Conservation (phyloP, 23 tunicate genomes). For the Ascidia mentula region DNA sequence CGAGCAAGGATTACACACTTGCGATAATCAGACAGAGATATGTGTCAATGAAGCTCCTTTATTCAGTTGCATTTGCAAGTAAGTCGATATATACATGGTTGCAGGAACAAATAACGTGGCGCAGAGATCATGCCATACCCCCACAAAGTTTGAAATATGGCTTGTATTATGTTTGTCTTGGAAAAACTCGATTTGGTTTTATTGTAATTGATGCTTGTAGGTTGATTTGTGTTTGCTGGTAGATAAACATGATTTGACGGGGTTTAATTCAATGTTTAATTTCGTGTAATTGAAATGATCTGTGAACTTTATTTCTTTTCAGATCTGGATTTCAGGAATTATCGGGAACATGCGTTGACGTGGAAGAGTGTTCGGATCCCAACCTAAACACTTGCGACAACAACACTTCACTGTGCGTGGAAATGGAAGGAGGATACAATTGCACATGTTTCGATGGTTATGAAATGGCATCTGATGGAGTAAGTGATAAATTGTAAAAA, state of each 20-base stretch:
- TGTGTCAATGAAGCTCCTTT: conserved; percentile 4
- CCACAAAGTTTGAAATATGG: too few relatives aligned
- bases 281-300: too few relatives aligned
- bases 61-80: conserved; percentile 27
- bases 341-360: conserved; percentile 2
- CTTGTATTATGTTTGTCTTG: too few relatives aligned
- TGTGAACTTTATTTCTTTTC: background rate
- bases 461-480: background rate
- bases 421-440: background rate
- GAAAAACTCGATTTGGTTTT: too few relatives aligned
- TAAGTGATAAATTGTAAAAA: too few relatives aligned
- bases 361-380: conserved; percentile 1
- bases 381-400: background rate
- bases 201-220: too few relatives aligned
- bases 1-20: background rate
- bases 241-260: too few relatives aligned
- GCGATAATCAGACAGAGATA: background rate
- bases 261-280: too few relatives aligned
- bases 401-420: background rate
- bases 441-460: conserved; percentile 8
- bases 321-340: background rate
- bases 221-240: too few relatives aligned
- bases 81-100: background rate
- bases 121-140: too few relatives aligned
- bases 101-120: too few relatives aligned